phyloP scores from a whole-genome alignment of 2,888 invertebrate genomes.

The Boloria euphrosyne region DNA sequence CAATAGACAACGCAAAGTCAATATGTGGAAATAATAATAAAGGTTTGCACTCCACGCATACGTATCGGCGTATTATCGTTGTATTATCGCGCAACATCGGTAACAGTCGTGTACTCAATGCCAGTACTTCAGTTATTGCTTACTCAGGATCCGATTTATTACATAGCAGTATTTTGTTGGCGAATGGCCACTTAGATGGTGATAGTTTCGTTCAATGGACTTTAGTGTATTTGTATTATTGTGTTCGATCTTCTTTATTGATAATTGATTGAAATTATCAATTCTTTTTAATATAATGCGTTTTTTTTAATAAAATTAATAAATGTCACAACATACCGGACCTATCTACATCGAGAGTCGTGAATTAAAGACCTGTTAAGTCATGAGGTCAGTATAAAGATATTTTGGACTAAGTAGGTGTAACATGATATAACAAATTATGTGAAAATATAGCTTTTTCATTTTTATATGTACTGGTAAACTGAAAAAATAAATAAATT shows the following conservation, averaged over 20 bases:
- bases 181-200: conserved; percentile 17
- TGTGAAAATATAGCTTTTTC: too few species aligned
- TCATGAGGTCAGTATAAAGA: too few species aligned
- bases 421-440: too few species aligned
- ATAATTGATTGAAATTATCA: not conserved
- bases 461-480: too few species aligned
- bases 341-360: too few species aligned
- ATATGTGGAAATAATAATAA: conserved; percentile 81
- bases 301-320: not conserved
- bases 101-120: conserved; percentile 48
- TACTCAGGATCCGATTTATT: conserved; percentile 50
- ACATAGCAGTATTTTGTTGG: conserved; percentile 27
- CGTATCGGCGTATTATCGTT: conserved; percentile 69
- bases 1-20: conserved; percentile 73
- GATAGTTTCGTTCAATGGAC: conserved; percentile 15
- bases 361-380: too few species aligned
- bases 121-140: conserved; percentile 51
- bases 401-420: too few species aligned
- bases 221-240: conserved; percentile 16
- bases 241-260: not conserved
- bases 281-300: not conserved
- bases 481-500: too few species aligned
- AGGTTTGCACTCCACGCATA: conserved; percentile 70
- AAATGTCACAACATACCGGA: too few species aligned
- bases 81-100: conserved; percentile 58